Evolutionary conservation across 2,113 vertebrate species (phyloP).

Genomic region (Caloenas nicobarica): DNA sequence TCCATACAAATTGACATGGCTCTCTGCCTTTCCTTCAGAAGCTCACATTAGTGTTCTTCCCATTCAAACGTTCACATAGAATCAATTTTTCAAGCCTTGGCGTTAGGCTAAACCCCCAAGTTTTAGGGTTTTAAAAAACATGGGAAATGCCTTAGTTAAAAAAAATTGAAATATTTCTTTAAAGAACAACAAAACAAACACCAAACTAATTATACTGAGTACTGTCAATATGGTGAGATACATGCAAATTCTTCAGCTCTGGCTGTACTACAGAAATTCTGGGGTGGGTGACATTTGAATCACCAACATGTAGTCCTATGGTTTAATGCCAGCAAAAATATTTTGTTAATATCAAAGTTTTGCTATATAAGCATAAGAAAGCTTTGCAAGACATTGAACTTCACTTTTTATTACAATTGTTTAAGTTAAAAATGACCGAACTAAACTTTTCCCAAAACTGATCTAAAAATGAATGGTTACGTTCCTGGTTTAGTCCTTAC

Average conservation of each 20-base stretch:
- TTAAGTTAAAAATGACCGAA: constrained; percentile 16
- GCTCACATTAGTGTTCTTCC: not conserved
- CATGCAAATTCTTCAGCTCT: not conserved
- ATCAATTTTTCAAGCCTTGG: not conserved
- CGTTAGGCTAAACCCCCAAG: rapidly evolving
- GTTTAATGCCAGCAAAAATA: not conserved
- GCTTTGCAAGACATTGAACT: not conserved
- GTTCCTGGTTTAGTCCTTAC: not conserved
- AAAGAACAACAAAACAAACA: not conserved
- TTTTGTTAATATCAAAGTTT: not conserved
- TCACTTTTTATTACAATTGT: not conserved
- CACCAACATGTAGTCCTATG: not conserved
- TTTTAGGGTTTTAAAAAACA: not conserved
- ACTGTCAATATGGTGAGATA: not conserved
- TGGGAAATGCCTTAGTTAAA: not conserved
- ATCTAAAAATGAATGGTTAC: not conserved
- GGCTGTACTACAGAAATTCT: not conserved
- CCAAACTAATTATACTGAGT: not conserved
- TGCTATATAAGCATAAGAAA: not conserved
- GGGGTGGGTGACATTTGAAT: not conserved
- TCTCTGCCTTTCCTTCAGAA: not conserved
- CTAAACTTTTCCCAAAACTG: constrained; percentile 18
- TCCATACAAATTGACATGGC: not conserved
- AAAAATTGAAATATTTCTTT: not conserved
- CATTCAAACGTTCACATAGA: not conserved